These are phyloP conservation scores for Agonum fuliginosum DNA, from an alignment of 2,888 invertebrate species.

Conservation along the genomic window DNA sequence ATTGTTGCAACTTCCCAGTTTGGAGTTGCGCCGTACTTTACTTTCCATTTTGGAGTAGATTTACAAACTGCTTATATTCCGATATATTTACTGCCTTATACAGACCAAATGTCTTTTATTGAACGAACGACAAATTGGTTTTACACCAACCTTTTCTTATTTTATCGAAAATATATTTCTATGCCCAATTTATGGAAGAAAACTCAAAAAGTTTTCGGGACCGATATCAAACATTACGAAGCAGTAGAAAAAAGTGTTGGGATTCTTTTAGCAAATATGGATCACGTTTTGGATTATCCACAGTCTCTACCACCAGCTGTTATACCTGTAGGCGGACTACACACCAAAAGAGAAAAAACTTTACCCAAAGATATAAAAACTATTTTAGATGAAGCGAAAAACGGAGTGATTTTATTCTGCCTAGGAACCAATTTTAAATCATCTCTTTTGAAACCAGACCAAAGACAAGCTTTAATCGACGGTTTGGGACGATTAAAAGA, in stretches of 20 bases:
- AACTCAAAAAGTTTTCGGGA: constrained; percentile 64
- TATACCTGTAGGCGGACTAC: constrained; percentile 69
- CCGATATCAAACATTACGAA: constrained; percentile 63
- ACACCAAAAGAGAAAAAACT: constrained; percentile 65
- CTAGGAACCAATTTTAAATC: constrained; percentile 69
- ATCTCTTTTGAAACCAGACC: constrained; percentile 65
- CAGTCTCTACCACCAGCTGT: constrained; percentile 69
- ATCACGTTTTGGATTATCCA: constrained; percentile 66
- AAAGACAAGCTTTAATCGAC: constrained; percentile 65
- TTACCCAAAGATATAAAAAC: constrained; percentile 67
- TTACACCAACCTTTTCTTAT: background rate
- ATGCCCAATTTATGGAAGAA: constrained; percentile 61
- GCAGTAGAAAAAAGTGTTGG: constrained; percentile 65
- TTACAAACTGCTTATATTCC: constrained; percentile 35
- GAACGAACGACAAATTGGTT: constrained; percentile 45
- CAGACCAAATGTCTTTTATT: constrained; percentile 52
- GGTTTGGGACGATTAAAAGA: constrained; percentile 70
- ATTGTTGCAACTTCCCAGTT: constrained; percentile 31
- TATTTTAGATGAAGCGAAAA: constrained; percentile 67
- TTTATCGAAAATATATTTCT: constrained; percentile 51
- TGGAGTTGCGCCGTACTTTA: constrained; percentile 1
- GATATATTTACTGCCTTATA: constrained; percentile 28
- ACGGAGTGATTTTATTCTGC: constrained; percentile 70
- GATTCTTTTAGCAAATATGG: constrained; percentile 67
- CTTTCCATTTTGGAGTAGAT: constrained; percentile 15